phyloP scores from a whole-genome alignment of 2,113 vertebrate species.

The Mellivora capensis region DNA sequence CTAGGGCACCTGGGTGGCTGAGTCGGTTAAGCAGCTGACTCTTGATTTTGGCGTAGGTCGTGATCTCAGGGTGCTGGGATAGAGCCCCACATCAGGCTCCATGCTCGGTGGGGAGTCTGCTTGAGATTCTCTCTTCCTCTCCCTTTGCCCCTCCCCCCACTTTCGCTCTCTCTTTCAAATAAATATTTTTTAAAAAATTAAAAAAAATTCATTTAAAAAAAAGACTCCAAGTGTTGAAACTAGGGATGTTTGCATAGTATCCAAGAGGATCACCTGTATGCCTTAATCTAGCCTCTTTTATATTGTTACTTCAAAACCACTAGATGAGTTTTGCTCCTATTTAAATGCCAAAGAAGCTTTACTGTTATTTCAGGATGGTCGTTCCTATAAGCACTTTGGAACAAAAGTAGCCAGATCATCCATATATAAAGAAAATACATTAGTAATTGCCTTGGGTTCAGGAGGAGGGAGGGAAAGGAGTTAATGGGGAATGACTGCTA shows the following conservation, averaged over 20 bases:
- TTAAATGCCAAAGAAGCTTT: slow-evolving; percentile 2
- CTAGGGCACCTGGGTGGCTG: not conserved
- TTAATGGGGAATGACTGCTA: not conserved
- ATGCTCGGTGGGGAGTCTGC: not conserved
- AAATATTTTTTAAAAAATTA: too few relatives aligned
- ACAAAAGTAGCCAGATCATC: not conserved
- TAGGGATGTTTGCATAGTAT: not conserved
- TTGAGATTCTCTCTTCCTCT: not conserved
- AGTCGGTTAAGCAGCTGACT: not conserved
- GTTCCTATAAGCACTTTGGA: not conserved
- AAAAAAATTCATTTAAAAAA: too few relatives aligned
- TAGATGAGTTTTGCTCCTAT: not conserved
- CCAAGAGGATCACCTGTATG: not conserved
- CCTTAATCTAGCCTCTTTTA: slow-evolving; percentile 1
- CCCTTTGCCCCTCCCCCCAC: not conserved
- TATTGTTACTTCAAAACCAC: not conserved
- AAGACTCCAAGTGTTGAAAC: not conserved
- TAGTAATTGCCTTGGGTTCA: not conserved
- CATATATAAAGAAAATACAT: not conserved
- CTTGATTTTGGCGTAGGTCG: not conserved
- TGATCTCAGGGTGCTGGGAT: not conserved
- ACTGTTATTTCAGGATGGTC: not conserved
- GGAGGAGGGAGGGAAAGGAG: not conserved
- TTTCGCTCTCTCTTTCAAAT: not conserved
- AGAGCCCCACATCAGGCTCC: not conserved